phyloP scores from a whole-genome alignment of 2,888 invertebrate species.

The Meiosimyza platycephala region DNA sequence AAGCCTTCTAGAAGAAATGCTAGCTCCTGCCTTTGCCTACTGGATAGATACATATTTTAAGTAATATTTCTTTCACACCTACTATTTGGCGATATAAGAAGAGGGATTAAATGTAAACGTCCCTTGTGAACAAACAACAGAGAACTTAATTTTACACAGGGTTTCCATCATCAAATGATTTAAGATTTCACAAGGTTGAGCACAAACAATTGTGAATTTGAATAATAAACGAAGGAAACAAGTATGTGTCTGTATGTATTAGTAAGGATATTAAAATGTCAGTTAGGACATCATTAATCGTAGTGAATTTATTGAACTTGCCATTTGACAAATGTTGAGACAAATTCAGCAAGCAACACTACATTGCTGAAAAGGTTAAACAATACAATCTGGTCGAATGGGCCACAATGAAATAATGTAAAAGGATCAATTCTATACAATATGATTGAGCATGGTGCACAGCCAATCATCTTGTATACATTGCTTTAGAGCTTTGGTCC shows the following conservation, averaged over 20 bases:
- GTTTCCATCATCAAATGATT: too few relatives aligned
- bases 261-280: neutral
- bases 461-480: neutral
- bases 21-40: too few relatives aligned
- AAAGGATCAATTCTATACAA: neutral
- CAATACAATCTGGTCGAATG: neutral
- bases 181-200: too few relatives aligned
- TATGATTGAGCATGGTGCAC: neutral
- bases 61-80: too few relatives aligned
- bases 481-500: neutral
- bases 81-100: too few relatives aligned
- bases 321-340: neutral
- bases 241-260: neutral
- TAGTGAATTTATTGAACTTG: conserved; percentile 2
- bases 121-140: too few relatives aligned
- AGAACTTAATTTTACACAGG: too few relatives aligned
- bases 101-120: too few relatives aligned
- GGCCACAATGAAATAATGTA: neutral
- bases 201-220: neutral
- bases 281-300: conserved; percentile 3
- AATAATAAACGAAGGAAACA: neutral
- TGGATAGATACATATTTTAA: too few relatives aligned
- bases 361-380: neutral
- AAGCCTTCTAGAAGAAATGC: too few relatives aligned
- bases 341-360: neutral